Evolutionary conservation across 2,888 invertebrate genomes (phyloP), one percentile per base, ranked within the genome.

Genomic region (Melanophora roralis): DNA sequence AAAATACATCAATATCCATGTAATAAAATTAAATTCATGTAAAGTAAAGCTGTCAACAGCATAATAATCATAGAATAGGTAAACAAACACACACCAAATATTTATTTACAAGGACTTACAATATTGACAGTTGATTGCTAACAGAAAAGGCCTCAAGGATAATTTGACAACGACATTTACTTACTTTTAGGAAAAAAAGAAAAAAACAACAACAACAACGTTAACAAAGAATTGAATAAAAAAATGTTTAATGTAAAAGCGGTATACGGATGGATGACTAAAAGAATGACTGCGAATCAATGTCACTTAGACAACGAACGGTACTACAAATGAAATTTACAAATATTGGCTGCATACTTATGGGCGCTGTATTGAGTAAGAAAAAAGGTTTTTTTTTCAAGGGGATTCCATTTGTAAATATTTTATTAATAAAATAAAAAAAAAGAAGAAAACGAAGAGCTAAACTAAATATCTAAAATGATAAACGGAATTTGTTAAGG

Each of bases 291-390:
- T 40, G 40, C 47, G 80, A 80, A 76, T 80, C 76, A 80, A 80
- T 80, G 80, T 80, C 80, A 80, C 80, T 80, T 80, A 76, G 76
- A 64, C 80, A 80, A 80, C 80, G 80, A 80, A 80, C 80, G 80
- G 72, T 67, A 76, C 76, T 76, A 74, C 36, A 65, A 69, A 65
- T 77, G 69, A 80, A 80, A 72, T 72, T 43, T 67, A 76, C 76
- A 80, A 80, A 80, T 80, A 80, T 76, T 80, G 72, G 80, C 57
- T 79, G 80, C 76, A 75, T 73, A 78, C 68, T 71, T 77, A 71
- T 69, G 69, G 76, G 76, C 69, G 71, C 75, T 79, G 43, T 67
- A 57, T 60, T 71, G 40, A 64, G 71, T 71, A 62, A 43, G 36
- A 62, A 40, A 40, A 32, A 72, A 62, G 51, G 38, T 38, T 19